Percentiles rank a stretch among this genome's conserved stretches.
These are phyloP conservation scores for Myzus persicae DNA, from an alignment of 1,140 invertebrate genomes.

Conservation along the genomic window DNA sequence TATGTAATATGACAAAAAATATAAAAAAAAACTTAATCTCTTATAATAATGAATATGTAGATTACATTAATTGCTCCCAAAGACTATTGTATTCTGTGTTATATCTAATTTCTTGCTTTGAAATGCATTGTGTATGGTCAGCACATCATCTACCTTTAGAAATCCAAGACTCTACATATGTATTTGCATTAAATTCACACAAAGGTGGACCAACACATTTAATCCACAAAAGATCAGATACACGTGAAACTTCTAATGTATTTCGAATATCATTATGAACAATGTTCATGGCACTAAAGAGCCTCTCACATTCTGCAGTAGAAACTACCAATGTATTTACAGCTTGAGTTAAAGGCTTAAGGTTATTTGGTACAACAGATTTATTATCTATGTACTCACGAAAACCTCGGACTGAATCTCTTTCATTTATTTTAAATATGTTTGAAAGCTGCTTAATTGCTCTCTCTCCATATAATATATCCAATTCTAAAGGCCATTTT, in stretches of 20 bases:
- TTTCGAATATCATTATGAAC: slow-evolving; percentile 22
- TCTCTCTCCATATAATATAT: not conserved
- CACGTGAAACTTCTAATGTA: slow-evolving; percentile 14
- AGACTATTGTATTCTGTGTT: not conserved
- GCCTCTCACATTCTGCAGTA: slow-evolving; percentile 23
- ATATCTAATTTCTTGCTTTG: not conserved
- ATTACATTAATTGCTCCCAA: not conserved
- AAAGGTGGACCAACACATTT: not conserved
- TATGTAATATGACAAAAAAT: too few species aligned
- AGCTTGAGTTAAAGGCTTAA: not conserved
- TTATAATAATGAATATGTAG: too few species aligned
- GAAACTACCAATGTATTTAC: slow-evolving; percentile 12
- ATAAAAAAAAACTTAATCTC: too few species aligned
- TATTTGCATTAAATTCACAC: not conserved
- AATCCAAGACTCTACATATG: slow-evolving; percentile 7
- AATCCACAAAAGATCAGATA: slow-evolving; percentile 28
- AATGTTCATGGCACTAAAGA: slow-evolving; percentile 33
- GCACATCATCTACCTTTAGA: slow-evolving; percentile 24
- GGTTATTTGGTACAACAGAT: not conserved
- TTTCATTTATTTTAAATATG: slow-evolving; percentile 34
- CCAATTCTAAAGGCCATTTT: not conserved
- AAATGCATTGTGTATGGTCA: slow-evolving; percentile 23
- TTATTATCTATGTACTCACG: slow-evolving; percentile 28
- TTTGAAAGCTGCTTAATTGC: slow-evolving; percentile 18
- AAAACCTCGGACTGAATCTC: slow-evolving; percentile 1